Evolutionary conservation across 2,888 invertebrate species (phyloP).

Genomic region (Eupithecia centaureata): DNA sequence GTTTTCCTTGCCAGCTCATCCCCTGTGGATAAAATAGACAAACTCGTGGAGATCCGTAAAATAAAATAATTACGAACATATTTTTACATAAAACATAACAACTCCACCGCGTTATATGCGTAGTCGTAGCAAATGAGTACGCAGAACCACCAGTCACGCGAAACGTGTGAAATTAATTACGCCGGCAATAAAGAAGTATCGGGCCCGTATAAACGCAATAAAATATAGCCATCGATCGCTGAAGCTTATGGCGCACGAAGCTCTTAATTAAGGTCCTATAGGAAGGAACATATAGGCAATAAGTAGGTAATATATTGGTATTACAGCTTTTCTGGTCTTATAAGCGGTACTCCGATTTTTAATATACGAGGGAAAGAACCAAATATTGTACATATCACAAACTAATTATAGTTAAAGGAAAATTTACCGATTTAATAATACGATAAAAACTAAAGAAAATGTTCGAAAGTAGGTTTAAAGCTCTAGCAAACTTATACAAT

Average conservation of each 20-base stretch:
- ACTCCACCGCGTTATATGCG: background rate
- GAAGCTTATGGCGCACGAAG: constrained; percentile 45
- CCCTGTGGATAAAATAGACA: too few species aligned
- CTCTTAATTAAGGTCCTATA: constrained; percentile 46
- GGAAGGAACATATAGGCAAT: background rate
- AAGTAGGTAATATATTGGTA: background rate
- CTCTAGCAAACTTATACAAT: constrained; percentile 1
- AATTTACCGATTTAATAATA: background rate
- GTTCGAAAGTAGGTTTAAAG: background rate
- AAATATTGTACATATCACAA: background rate
- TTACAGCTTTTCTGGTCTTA: background rate
- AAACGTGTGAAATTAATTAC: constrained; percentile 64
- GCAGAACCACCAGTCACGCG: constrained; percentile 45
- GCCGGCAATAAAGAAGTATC: constrained; percentile 54
- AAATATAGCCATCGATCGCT: constrained; percentile 55
- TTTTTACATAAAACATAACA: background rate
- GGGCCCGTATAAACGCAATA: constrained; percentile 51
- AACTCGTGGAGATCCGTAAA: too few species aligned
- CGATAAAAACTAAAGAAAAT: background rate
- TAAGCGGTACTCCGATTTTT: background rate
- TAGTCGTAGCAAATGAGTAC: constrained; percentile 3
- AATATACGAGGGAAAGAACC: background rate
- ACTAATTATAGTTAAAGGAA: background rate
- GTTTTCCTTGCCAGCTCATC: too few species aligned
- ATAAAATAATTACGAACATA: background rate